phyloP scores from a whole-genome alignment of 1,140 invertebrate genomes.

The Hormaphis cornu region DNA sequence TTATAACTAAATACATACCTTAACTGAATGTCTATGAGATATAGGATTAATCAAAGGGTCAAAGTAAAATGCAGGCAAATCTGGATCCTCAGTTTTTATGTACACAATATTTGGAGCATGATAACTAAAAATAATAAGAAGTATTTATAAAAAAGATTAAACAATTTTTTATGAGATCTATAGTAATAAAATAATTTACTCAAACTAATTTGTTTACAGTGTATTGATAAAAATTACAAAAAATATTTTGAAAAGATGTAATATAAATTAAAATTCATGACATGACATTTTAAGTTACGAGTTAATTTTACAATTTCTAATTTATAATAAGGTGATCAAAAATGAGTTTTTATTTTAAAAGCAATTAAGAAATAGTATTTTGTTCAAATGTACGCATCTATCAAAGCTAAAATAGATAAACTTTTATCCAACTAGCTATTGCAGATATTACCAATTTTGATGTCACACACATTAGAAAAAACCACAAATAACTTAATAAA shows the following conservation, averaged over 20 bases:
- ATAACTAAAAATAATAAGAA: conserved; percentile 62
- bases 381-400: not conserved
- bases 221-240: too few species aligned
- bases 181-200: too few species aligned
- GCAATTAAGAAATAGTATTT: too few species aligned
- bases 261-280: not conserved
- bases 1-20: conserved; percentile 43
- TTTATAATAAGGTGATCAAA: too few species aligned
- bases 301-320: too few species aligned
- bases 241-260: too few species aligned
- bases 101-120: conserved; percentile 98
- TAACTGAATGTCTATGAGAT: conserved; percentile 84
- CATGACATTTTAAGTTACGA: too few species aligned
- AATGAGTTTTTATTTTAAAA: too few species aligned
- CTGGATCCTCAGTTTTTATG: conserved; percentile 99
- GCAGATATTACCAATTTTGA: not conserved
- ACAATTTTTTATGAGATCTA: too few species aligned
- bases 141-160: too few species aligned
- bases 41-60: conserved; percentile 99
- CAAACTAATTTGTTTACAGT: too few species aligned
- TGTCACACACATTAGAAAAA: not conserved
- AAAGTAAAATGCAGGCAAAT: conserved; percentile 98
- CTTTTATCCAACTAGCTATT: not conserved
- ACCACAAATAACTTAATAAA: not conserved
- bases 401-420: not conserved